These are phyloP conservation scores for Phymorhynchus buccinoides DNA, from an alignment of 1,140 invertebrate species.

Conservation along the genomic window DNA sequence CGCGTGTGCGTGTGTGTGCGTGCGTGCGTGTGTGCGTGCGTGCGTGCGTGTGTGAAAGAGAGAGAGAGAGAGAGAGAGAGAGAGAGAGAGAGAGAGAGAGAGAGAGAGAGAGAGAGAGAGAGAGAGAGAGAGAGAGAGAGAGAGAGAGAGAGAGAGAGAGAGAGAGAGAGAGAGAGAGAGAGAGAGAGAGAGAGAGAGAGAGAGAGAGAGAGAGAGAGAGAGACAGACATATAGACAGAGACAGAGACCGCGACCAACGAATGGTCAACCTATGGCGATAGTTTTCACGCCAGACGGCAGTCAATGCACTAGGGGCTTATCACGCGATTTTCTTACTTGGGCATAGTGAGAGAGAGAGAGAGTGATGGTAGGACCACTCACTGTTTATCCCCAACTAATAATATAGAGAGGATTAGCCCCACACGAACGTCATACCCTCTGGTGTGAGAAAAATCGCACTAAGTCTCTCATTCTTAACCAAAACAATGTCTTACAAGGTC, in stretches of 20 bases:
- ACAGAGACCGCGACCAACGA: not conserved
- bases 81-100: not conserved
- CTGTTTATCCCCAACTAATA: too few species aligned
- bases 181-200: not conserved
- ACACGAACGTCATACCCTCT: too few species aligned
- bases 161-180: not conserved
- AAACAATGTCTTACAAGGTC: too few species aligned
- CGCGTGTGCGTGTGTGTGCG: not conserved
- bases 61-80: conserved; percentile 9
- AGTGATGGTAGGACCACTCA: not conserved
- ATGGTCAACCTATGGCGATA: not conserved
- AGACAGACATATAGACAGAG: too few species aligned
- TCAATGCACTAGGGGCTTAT: too few species aligned
- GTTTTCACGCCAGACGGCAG: not conserved
- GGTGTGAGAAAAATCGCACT: too few species aligned
- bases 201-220: conserved; percentile 14
- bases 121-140: not conserved
- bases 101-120: not conserved
- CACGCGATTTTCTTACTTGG: too few species aligned
- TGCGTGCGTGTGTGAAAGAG: not conserved
- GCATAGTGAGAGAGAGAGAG: not conserved
- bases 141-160: not conserved
- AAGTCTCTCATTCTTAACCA: too few species aligned
- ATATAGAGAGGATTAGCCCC: too few species aligned
- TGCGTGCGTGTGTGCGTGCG: not conserved